Evolutionary conservation across 2,113 vertebrate species (phyloP).

Genomic region (Oncorhynchus clarkii): DNA sequence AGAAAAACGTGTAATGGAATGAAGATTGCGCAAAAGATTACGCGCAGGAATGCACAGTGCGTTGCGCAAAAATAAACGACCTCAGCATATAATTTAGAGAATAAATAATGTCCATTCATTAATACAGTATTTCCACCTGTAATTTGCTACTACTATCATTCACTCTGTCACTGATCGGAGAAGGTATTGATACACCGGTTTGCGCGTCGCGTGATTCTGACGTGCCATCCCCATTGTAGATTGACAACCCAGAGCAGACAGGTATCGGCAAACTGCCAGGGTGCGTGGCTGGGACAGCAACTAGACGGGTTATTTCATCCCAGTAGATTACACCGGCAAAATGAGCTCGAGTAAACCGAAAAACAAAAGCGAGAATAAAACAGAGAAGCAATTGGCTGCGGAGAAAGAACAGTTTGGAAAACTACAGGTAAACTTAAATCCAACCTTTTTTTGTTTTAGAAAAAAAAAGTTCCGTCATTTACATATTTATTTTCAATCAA

Average conservation of each 20-base stretch:
- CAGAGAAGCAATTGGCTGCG: constrained; percentile 71
- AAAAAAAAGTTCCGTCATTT: neutral
- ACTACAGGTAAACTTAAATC: constrained; percentile 61
- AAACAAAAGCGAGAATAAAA: constrained; percentile 73
- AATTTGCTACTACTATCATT: neutral
- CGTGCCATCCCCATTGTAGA: too few species aligned
- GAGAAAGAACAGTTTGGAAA: constrained; percentile 75
- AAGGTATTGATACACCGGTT: neutral
- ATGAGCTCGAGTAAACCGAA: constrained; percentile 56
- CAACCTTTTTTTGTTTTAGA: neutral
- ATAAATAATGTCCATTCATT: neutral
- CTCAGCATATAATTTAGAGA: neutral
- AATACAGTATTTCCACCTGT: neutral
- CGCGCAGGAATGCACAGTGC: neutral
- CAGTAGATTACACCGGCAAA: neutral
- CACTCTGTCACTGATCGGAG: neutral
- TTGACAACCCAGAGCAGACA: neutral
- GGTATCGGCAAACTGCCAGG: neutral
- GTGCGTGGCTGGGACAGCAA: neutral
- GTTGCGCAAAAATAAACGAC: neutral
- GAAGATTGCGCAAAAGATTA: neutral
- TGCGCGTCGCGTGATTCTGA: neutral
- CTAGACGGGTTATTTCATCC: neutral
- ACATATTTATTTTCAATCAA: too few species aligned
- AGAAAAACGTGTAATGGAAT: neutral